phyloP scores from a whole-genome alignment of 2,888 invertebrate species.

The Eupithecia abbreviata region DNA sequence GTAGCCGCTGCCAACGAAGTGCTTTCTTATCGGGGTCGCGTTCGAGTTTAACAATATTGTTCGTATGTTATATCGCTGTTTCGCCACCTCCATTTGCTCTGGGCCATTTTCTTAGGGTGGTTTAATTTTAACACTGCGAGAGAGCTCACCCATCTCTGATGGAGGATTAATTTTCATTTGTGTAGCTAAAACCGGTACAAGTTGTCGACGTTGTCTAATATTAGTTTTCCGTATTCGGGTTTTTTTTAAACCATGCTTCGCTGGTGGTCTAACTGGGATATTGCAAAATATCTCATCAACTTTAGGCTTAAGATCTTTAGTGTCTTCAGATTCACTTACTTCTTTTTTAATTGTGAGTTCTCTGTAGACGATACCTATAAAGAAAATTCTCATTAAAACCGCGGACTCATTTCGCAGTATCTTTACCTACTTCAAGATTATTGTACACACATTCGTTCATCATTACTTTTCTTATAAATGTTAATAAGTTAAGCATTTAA shows the following conservation, averaged over 20 bases:
- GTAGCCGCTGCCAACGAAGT: constrained; percentile 53
- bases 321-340: background rate
- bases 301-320: background rate
- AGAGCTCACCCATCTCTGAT: background rate
- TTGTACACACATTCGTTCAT: background rate
- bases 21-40: constrained; percentile 56
- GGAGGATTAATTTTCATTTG: constrained; percentile 4
- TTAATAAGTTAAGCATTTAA: background rate
- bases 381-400: constrained; percentile 15
- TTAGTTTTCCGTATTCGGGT: background rate
- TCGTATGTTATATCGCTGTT: constrained; percentile 47
- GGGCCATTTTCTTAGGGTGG: background rate
- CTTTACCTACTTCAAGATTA: background rate
- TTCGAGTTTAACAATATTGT: constrained; percentile 51
- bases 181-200: background rate
- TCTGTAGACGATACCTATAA: constrained; percentile 31
- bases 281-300: background rate
- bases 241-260: background rate
- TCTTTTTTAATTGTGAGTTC: constrained; percentile 18
- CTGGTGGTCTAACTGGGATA: background rate
- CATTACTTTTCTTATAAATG: background rate
- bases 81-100: constrained; percentile 13
- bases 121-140: constrained; percentile 9
- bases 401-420: background rate
- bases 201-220: background rate